A percentile compares a stretch with the other conserved stretches of the same genome.
Evolutionary conservation across 2,113 vertebrate species (phyloP).

Genomic region (Gymnobelideus leadbeateri): DNA sequence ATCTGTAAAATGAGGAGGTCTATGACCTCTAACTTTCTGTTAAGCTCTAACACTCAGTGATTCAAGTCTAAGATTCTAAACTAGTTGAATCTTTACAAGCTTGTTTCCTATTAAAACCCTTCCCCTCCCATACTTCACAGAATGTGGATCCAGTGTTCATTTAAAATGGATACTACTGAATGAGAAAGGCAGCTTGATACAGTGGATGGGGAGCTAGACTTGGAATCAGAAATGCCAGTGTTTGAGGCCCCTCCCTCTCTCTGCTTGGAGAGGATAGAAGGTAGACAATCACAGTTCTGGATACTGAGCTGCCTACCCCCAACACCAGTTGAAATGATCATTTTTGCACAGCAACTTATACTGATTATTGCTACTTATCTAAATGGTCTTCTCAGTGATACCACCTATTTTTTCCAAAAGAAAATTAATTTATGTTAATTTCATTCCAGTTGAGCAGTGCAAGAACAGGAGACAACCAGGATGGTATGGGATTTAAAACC

Average conservation of each 20-base stretch:
- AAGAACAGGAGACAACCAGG: neutral
- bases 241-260: neutral
- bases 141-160: neutral
- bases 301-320: neutral
- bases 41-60: neutral
- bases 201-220: neutral
- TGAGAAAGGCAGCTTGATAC: neutral
- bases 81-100: neutral
- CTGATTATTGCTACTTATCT: slow-evolving; percentile 17
- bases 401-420: slow-evolving; percentile 28
- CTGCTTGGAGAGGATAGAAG: neutral
- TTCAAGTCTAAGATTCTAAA: neutral
- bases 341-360: neutral
- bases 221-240: neutral
- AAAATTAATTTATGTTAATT: slow-evolving; percentile 45
- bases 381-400: slow-evolving; percentile 42
- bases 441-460: neutral
- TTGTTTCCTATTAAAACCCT: neutral
- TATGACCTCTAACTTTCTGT: neutral
- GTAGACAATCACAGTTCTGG: neutral
- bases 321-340: neutral
- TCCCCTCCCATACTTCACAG: neutral
- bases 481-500: neutral
- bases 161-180: neutral
- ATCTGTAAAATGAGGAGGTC: neutral